These are phyloP conservation scores for Thunnus albacares DNA, from an alignment of 2,797 vertebrate genomes.

Conservation along the genomic window DNA sequence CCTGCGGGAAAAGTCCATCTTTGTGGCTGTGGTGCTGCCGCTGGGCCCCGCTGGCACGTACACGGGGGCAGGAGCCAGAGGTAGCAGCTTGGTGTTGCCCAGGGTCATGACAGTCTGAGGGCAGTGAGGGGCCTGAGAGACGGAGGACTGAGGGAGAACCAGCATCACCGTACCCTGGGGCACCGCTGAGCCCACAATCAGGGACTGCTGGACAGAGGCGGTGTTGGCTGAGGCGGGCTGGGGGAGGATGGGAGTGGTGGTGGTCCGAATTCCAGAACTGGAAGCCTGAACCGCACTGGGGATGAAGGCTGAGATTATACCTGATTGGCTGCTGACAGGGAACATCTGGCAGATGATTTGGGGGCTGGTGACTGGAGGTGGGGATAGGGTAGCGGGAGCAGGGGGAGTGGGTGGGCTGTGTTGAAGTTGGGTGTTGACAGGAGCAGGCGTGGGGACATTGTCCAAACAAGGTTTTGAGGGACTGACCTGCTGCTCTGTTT, in stretches of 20 bases:
- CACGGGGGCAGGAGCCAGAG: conserved; percentile 95
- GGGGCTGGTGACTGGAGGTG: conserved; percentile 85
- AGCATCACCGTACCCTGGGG: conserved; percentile 96
- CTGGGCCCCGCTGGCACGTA: conserved; percentile 91
- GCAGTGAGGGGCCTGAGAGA: conserved; percentile 85
- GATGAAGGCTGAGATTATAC: conserved; percentile 91
- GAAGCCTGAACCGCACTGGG: conserved; percentile 85
- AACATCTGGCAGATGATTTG: conserved; percentile 97
- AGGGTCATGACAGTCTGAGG: conserved; percentile 90
- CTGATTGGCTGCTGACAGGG: conserved; percentile 89
- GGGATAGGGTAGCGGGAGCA: conserved; percentile 72
- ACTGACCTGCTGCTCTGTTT: conserved; percentile 53
- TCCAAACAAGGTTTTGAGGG: conserved; percentile 64
- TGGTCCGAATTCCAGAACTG: conserved; percentile 82
- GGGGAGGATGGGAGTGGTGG: conserved; percentile 84
- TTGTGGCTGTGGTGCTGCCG: conserved; percentile 74
- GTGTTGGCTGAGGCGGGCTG: conserved; percentile 75
- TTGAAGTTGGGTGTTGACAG: conserved; percentile 52
- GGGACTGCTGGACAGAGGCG: conserved; percentile 83
- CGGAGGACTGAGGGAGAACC: conserved; percentile 91
- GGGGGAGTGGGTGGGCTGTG: conserved; percentile 60
- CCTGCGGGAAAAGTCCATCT: conserved; percentile 94
- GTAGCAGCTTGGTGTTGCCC: conserved; percentile 93
- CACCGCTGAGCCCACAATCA: conserved; percentile 90
- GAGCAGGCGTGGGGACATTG: conserved; percentile 54